A percentile compares a stretch with the other conserved stretches of the same genome.
phyloP scores from a whole-genome alignment of 1,140 invertebrate species.

The Orchesella cincta region DNA sequence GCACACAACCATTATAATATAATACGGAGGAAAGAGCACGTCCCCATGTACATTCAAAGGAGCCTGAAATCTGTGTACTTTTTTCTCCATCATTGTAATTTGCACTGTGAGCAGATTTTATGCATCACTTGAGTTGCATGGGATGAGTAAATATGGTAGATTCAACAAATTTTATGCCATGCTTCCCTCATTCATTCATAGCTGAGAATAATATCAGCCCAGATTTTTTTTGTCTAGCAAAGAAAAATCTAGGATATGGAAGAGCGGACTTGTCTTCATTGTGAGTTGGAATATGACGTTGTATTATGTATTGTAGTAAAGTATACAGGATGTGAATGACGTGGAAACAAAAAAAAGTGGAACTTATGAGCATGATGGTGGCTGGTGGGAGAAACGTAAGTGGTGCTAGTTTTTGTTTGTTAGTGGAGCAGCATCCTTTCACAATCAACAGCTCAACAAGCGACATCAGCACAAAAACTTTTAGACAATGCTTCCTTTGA shows the following conservation, averaged over 20 bases:
- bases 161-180: constrained; percentile 26
- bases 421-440: constrained; percentile 4
- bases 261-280: not conserved
- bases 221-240: not conserved
- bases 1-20: no score
- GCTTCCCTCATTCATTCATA: constrained; percentile 14
- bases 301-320: not conserved
- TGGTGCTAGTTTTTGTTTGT: no score
- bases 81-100: constrained; percentile 4
- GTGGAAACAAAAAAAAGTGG: not conserved
- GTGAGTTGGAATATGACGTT: not conserved
- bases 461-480: constrained; percentile 10
- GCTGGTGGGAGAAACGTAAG: no score
- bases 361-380: no score
- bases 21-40: no score
- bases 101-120: constrained; percentile 25
- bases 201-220: not conserved
- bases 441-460: constrained; percentile 25
- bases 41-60: not conserved
- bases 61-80: no score
- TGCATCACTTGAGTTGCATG: constrained; percentile 25
- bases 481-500: constrained; percentile 1
- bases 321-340: not conserved
- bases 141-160: constrained; percentile 11
- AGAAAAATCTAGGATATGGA: not conserved